Evolutionary conservation across 2,113 vertebrate species (phyloP), one percentile per base, ranked within the genome.

Genomic region (Cheirogaleus medius): DNA sequence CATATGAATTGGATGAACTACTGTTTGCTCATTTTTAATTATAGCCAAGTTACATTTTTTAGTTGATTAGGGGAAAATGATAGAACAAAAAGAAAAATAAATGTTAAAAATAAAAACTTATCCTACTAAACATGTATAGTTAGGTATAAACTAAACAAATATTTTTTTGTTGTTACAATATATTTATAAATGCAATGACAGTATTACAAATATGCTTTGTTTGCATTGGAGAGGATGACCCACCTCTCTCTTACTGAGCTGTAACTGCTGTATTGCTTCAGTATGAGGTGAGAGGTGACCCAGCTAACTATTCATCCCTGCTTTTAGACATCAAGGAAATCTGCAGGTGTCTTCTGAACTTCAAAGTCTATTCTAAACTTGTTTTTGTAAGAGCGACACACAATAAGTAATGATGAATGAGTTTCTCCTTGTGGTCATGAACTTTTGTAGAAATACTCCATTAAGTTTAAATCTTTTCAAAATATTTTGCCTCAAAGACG

Each of bases 351-450:
- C 92, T 96, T 95, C 93, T 97, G 87, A 97, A 97, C 88, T 96
- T 37, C 32, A 25, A 95, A 85, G 84, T 96, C 81, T 82, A 20
- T 58, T 96, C 76, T 90, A 95, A 97, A 90, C 52, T 86, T 95
- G 47, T 92, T 95, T 95, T 97, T 95, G 85, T 77, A 54, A 91
- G 58, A 89, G 37, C 1, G 20, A 85, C 80, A 98, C 13, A 84
- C 76, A 94, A 25, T 96, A 97, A 95, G 83, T 87, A 97, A 90
- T 93, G 89, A 96, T 96, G 94, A 97, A 97, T 97, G 27, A 32
- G 34, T 96, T 96, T 98, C 47, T 97, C 96, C 93, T 94, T 78
- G 60, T 90, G 52, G 84, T 97, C 93, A 90, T 97, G 71, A 95
- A 87, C 81, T 97, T 71, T 97, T 98, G 68, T 63, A 93, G 74